Evolutionary conservation across 2,113 vertebrate genomes (phyloP), one percentile per base, ranked within the genome.

Genomic region (Halichoerus grypus): DNA sequence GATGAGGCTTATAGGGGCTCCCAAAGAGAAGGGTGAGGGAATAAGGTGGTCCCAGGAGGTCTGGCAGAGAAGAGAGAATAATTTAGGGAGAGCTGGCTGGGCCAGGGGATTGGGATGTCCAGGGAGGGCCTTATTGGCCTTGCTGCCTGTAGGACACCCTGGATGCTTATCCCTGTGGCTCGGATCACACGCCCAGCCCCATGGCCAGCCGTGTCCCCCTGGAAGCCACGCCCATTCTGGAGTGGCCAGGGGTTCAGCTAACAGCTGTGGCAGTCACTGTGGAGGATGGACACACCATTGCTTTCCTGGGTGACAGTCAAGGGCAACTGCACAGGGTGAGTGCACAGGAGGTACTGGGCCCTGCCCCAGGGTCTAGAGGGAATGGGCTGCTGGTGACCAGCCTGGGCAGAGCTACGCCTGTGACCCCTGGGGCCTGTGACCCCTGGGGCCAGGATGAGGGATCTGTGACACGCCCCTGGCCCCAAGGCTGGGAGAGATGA

Each of bases 111-210:
- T 51, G 51, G 39, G 42, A 22, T 67, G 33, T 33, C 79, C 42
- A 24, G 28, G 31, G 24, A 46, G 11, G 76, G 33, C 57, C 71
- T 95, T 7, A 61, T 11, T 16, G 11, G 11, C 61, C 82, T 94
- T 86, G 15, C 39, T 22, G 21, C 1, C 15, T 84, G 49, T 88
- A 99, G 99, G 99, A 99, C 94, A 99, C 99, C 8, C 98, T 99
- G 53, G 99, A 99, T 15, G 99, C 99, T 3, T 99, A 99, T 97
- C 99, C 99, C 1, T 99, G 99, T 59, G 99, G 99, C 88, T 99
- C 99, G 13, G 99, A 99, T 98, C 99, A 99, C 98, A 99, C 99
- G 2, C 99, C 99, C 79, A 99, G 99, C 97, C 99, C 99, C 1
- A 99, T 99, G 99, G 99, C 99, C 97, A 99, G 99, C 96, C 98